A percentile compares a stretch with the other conserved stretches of the same genome.
Evolutionary conservation across 2,797 vertebrate genomes (phyloP).

Genomic region (Squalus acanthias): DNA sequence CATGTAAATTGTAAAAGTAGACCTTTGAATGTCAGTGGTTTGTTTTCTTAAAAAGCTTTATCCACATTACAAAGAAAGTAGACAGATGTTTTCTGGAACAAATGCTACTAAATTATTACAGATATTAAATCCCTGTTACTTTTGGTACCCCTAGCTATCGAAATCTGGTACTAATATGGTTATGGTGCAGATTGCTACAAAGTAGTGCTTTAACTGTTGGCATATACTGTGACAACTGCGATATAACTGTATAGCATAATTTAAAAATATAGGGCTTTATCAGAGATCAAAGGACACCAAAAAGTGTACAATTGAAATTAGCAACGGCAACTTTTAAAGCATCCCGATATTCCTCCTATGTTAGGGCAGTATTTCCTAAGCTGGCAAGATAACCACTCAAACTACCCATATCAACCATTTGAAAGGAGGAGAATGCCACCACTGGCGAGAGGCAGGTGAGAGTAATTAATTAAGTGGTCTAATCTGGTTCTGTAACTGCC

Average conservation of each 20-base stretch:
- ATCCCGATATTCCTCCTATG: not conserved
- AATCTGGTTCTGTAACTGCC: no score
- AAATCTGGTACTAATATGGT: not conserved
- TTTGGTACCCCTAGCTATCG: not conserved
- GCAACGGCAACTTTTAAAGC: not conserved
- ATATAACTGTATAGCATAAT: not conserved
- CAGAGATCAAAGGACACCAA: not conserved
- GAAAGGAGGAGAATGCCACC: not conserved
- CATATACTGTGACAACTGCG: not conserved
- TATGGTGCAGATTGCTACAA: not conserved
- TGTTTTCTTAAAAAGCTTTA: not conserved
- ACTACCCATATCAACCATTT: not conserved
- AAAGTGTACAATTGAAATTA: not conserved
- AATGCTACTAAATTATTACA: not conserved
- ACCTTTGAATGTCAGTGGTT: not conserved
- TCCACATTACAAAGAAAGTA: not conserved
- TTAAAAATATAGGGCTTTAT: not conserved
- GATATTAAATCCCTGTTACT: not conserved
- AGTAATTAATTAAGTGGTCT: no score
- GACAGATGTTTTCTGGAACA: not conserved
- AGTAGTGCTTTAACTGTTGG: not conserved
- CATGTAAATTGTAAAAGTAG: not conserved
- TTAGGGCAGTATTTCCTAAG: not conserved
- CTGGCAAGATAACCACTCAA: not conserved
- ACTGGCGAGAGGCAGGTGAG: not conserved